Evolutionary conservation across 2,113 vertebrate genomes (phyloP).

Genomic region (Phaetusa simplex): DNA sequence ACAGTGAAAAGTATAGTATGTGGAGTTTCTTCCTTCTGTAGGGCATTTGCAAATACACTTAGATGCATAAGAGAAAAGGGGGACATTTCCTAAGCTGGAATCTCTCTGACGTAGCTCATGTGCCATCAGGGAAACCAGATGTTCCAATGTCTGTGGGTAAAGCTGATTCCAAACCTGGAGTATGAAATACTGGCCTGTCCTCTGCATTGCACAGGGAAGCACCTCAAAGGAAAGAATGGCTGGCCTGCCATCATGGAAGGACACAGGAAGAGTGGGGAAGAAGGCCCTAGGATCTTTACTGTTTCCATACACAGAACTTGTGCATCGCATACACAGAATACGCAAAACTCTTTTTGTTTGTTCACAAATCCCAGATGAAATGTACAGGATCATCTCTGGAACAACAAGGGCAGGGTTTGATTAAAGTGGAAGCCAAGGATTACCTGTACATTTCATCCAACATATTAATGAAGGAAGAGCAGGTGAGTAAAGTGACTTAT

Average conservation of each 20-base stretch:
- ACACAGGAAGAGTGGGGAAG: rapidly evolving
- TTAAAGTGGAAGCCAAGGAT: not conserved
- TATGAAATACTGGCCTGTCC: not conserved
- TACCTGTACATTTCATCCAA: not conserved
- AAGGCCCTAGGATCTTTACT: not conserved
- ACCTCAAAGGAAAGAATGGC: not conserved
- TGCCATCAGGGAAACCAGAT: not conserved
- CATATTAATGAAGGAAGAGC: not conserved
- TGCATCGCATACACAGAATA: rapidly evolving
- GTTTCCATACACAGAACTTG: not conserved
- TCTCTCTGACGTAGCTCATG: not conserved
- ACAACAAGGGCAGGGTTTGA: not conserved
- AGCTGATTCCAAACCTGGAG: not conserved
- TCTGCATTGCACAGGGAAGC: not conserved
- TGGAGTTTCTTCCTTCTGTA: not conserved
- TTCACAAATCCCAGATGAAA: not conserved
- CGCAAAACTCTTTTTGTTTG: not conserved
- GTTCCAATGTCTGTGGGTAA: not conserved
- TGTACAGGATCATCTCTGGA: not conserved
- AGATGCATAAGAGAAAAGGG: not conserved
- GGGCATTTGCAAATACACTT: not conserved
- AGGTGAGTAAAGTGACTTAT: not conserved
- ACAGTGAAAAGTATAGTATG: not conserved
- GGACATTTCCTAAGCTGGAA: not conserved
- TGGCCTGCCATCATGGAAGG: not conserved